phyloP scores from a whole-genome alignment of 2,113 vertebrate species.

The Mormyrus lacerda region DNA sequence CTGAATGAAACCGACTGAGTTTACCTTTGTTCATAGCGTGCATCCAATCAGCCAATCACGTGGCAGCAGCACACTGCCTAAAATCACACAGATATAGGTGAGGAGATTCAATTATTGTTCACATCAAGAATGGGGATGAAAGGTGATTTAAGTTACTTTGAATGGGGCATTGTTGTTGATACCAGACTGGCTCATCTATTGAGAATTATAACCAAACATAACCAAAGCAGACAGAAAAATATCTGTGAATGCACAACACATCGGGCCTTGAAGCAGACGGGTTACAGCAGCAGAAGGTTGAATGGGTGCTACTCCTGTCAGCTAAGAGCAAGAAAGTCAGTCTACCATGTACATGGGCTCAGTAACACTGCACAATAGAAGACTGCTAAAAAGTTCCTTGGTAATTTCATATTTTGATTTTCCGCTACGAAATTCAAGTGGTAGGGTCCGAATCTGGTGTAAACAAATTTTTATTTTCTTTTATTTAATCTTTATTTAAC shows the following conservation, averaged over 20 bases:
- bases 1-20: not conserved
- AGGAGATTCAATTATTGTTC: not conserved
- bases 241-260: not conserved
- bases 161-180: not conserved
- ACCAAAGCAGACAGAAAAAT: not conserved
- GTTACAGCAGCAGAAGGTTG: not conserved
- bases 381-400: not conserved
- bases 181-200: not conserved
- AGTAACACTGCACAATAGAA: not conserved
- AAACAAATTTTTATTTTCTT: not conserved
- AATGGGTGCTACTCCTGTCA: not conserved
- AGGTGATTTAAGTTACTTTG: not conserved
- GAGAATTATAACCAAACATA: not conserved
- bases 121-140: not conserved
- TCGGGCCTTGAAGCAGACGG: not conserved
- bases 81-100: not conserved
- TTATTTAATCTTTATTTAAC: not conserved
- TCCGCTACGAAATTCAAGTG: not conserved
- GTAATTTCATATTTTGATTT: not conserved
- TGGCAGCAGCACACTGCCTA: not conserved
- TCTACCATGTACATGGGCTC: not conserved
- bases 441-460: not conserved
- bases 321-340: not conserved
- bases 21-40: not conserved
- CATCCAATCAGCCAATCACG: not conserved